Conservation (phyloP, 2,797 vertebrate species). For the Sebastes baramenuke region DNA sequence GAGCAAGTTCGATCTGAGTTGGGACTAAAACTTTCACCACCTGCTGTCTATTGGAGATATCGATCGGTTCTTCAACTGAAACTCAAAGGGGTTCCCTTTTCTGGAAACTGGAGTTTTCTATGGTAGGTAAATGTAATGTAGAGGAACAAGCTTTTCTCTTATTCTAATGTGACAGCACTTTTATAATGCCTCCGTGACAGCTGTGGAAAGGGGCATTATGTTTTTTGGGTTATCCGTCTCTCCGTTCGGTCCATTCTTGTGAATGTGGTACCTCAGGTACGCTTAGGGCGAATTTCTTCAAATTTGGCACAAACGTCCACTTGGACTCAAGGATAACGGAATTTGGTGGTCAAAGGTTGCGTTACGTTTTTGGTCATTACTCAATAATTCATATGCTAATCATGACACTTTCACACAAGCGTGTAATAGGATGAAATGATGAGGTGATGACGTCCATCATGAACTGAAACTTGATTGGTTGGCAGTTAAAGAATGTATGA, state of each 20-base stretch:
- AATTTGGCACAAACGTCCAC: not conserved
- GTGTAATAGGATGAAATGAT: not conserved
- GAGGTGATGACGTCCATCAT: not conserved
- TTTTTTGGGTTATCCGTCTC: not conserved
- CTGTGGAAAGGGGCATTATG: not conserved
- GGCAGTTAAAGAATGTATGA: not conserved
- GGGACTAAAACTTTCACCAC: constrained; percentile 36
- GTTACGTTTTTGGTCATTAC: not conserved
- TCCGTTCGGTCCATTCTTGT: not conserved
- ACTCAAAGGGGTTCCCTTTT: not conserved
- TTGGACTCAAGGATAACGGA: not conserved
- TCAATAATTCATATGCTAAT: not conserved
- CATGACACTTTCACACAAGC: not conserved
- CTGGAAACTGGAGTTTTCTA: constrained; percentile 39
- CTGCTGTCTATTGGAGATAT: constrained; percentile 47
- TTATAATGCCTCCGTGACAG: not conserved
- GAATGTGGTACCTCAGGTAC: not conserved
- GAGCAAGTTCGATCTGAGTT: not conserved
- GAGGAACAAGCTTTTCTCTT: not conserved
- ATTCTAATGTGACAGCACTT: not conserved
- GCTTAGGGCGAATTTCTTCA: not conserved
- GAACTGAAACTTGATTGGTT: not conserved
- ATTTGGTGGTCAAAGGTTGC: not conserved
- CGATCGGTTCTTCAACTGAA: constrained; percentile 29
- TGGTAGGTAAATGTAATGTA: constrained; percentile 53